Percentiles rank a stretch among this genome's conserved stretches.
phyloP scores from a whole-genome alignment of 2,797 vertebrate genomes.

The Girardinus metallicus region DNA sequence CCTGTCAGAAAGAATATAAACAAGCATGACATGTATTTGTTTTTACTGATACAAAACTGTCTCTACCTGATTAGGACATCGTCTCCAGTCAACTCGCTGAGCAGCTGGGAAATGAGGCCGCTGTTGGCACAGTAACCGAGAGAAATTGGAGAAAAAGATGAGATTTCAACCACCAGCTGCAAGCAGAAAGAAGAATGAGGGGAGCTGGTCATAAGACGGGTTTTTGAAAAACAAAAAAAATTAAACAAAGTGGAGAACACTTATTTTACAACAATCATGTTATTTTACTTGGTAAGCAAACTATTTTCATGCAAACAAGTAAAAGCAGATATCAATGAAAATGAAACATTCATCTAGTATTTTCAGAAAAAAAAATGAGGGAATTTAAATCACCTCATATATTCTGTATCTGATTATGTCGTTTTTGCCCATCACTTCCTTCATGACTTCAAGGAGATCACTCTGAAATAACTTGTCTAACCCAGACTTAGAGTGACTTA shows the following conservation, averaged over 20 bases:
- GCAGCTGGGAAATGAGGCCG: slow-evolving; percentile 86
- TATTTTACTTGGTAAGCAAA: background rate
- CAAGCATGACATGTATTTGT: background rate
- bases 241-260: background rate
- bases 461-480: slow-evolving; percentile 89
- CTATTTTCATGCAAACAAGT: background rate
- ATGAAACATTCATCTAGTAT: background rate
- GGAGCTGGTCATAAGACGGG: background rate
- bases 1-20: background rate
- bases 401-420: slow-evolving; percentile 92
- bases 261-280: background rate
- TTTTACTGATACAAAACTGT: background rate
- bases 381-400: slow-evolving; percentile 86
- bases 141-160: slow-evolving; percentile 86
- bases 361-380: background rate
- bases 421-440: slow-evolving; percentile 87
- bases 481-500: slow-evolving; percentile 85
- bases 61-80: slow-evolving; percentile 89
- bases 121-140: slow-evolving; percentile 89
- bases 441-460: slow-evolving; percentile 85
- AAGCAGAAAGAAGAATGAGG: slow-evolving; percentile 13
- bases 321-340: background rate
- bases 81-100: slow-evolving; percentile 91
- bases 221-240: background rate
- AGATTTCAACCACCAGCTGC: slow-evolving; percentile 90